Evolutionary conservation across 2,797 vertebrate species (phyloP).

Genomic region (Trematomus bernacchii): DNA sequence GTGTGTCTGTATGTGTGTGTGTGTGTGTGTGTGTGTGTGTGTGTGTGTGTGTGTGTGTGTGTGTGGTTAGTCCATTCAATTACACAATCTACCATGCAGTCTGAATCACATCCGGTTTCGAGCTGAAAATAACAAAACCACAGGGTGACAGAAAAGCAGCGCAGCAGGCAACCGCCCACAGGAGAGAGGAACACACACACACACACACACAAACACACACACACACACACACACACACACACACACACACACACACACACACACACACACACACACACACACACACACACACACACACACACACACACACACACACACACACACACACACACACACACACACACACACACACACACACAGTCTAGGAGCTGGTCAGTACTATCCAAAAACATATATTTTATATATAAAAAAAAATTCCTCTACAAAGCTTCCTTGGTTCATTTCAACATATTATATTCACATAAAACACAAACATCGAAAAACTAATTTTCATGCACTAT

Average conservation of each 20-base stretch:
- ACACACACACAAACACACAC: conserved; percentile 25
- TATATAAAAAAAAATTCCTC: conserved; percentile 3
- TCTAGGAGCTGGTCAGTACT: conserved; percentile 47
- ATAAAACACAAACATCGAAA: too few species aligned
- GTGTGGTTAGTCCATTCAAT: conserved; percentile 78
- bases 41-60: conserved; percentile 10
- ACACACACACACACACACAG: not conserved
- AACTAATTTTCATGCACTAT: not conserved
- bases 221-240: too few species aligned
- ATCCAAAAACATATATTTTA: conserved; percentile 38
- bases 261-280: conserved; percentile 19
- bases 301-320: not conserved
- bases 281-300: not conserved
- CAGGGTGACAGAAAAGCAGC: conserved; percentile 81
- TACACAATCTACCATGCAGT: conserved; percentile 82
- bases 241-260: conserved; percentile 13
- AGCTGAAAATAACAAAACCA: conserved; percentile 87
- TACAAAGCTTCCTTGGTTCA: not conserved
- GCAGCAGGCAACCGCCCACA: conserved; percentile 73
- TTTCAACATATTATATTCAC: too few species aligned
- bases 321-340: not conserved
- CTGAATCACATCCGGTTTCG: conserved; percentile 88
- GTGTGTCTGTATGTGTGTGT: conserved; percentile 22
- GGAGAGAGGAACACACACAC: conserved; percentile 48
- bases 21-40: conserved; percentile 3